A percentile compares a stretch with the other conserved stretches of the same genome.
phyloP scores from a whole-genome alignment of 2,888 invertebrate species.

The Rhopalosiphum nymphaeae region DNA sequence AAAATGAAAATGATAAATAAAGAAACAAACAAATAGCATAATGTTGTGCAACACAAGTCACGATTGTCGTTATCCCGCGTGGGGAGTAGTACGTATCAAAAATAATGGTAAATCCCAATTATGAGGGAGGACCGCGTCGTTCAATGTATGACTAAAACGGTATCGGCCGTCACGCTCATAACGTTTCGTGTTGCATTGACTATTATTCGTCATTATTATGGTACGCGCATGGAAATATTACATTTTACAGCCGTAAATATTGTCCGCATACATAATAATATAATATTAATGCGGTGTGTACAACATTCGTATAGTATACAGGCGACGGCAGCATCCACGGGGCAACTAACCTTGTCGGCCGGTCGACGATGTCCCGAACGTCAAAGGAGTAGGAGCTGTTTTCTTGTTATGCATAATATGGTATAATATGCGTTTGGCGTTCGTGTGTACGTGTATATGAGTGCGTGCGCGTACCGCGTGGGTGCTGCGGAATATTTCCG shows the following conservation, averaged over 20 bases:
- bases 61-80: not conserved
- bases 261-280: not conserved
- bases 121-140: not conserved
- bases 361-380: not conserved
- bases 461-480: not conserved
- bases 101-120: conserved; percentile 7
- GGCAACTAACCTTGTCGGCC: conserved; percentile 37
- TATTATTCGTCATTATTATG: not conserved
- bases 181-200: not conserved
- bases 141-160: not conserved
- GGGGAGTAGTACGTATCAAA: not conserved
- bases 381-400: conserved; percentile 24
- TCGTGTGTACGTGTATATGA: not conserved
- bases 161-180: not conserved
- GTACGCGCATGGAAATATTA: not conserved
- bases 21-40: conserved; percentile 5
- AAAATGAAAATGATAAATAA: conserved; percentile 17
- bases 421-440: not conserved
- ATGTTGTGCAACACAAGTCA: conserved; percentile 6
- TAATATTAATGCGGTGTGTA: not conserved
- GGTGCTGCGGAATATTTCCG: conserved; percentile 28
- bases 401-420: not conserved
- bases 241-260: conserved; percentile 1
- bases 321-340: not conserved
- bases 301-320: not conserved